Conservation (phyloP, 2,888 invertebrate species). For the Orthosia incerta region DNA sequence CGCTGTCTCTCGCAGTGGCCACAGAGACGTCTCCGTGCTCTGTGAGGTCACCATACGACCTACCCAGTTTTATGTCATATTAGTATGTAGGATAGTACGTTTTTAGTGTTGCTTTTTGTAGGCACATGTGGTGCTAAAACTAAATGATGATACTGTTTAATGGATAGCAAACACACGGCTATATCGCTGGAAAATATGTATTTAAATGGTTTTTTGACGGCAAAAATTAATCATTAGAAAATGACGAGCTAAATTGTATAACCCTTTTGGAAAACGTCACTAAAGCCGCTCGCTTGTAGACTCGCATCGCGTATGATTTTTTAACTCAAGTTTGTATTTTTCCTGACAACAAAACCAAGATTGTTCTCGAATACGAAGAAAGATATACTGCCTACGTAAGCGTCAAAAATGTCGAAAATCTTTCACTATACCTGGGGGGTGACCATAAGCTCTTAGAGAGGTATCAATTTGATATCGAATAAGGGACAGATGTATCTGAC, state of each 20-base stretch:
- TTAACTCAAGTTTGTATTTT: too few relatives aligned
- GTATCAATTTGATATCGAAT: too few relatives aligned
- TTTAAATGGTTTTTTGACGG: background rate
- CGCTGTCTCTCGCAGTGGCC: background rate
- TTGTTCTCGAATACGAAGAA: too few relatives aligned
- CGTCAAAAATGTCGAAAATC: too few relatives aligned
- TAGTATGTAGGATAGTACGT: background rate
- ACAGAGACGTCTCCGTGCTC: background rate
- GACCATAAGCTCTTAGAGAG: too few relatives aligned
- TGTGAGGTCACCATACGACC: conserved; percentile 31
- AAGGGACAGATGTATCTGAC: too few relatives aligned
- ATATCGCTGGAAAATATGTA: background rate
- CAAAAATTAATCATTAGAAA: background rate
- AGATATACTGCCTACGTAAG: too few relatives aligned
- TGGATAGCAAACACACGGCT: background rate
- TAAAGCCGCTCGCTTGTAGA: too few relatives aligned
- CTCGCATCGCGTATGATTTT: too few relatives aligned
- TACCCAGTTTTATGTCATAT: conserved; percentile 8
- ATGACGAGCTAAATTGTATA: background rate
- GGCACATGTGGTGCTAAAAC: background rate
- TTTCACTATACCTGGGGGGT: too few relatives aligned
- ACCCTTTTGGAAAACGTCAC: too few relatives aligned
- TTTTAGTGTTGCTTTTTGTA: background rate
- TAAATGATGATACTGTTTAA: background rate
- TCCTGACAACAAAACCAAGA: too few relatives aligned